Base-by-base conservation (phyloP, 2,113 vertebrate genomes). In the Donacobius atricapilla region DNA sequence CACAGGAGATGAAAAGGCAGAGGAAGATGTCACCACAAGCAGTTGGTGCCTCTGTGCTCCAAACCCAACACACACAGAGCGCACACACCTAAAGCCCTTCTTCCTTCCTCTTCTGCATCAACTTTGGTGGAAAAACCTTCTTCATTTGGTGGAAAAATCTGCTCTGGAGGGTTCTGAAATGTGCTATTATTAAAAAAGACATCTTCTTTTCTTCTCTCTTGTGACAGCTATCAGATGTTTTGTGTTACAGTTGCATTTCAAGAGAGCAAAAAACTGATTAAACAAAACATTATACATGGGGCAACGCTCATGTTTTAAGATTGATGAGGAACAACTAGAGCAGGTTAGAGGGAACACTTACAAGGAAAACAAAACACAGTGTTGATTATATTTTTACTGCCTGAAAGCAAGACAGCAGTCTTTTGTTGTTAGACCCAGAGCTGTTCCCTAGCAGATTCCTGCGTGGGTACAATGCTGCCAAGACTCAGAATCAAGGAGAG, bases 381-480 rank as follows among this genome's bases (percentile, higher is more conserved):
- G 27, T 11, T 56, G 17, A 15, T 48, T 54, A 24, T 47, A 24
- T 75, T 75, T 66, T 47, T 39, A 13, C 30, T 79, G 12, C 30
- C 40, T 3, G 2, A 68, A 78, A 68, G 14, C 17, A 51, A 61
- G 72, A 47, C 2, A 64, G 9, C 13, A 20, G 28, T 15, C 13
- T 27, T 22, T 87, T 5, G 4, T 10, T 5, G 0, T 58, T 31
- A 60, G 35, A 50, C 2, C 9, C 17, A 60, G 30, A 33, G 5
- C 19, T 68, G 24, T 28, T 78, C 15, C 33, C 8, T 63, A 21
- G 8, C 9, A 56, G 33, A 58, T 75, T 28, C 10, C 48, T 68
- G 19, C 24, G 33, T 37, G n/a, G 0, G 12, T 21, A 54, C 50
- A 31, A 13, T 0, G 3, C 42, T 72, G 21, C 30, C 51, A 40